phyloP scores from a whole-genome alignment of 64 coral and sea anemone species.

The Dendronephthya gigantea region DNA sequence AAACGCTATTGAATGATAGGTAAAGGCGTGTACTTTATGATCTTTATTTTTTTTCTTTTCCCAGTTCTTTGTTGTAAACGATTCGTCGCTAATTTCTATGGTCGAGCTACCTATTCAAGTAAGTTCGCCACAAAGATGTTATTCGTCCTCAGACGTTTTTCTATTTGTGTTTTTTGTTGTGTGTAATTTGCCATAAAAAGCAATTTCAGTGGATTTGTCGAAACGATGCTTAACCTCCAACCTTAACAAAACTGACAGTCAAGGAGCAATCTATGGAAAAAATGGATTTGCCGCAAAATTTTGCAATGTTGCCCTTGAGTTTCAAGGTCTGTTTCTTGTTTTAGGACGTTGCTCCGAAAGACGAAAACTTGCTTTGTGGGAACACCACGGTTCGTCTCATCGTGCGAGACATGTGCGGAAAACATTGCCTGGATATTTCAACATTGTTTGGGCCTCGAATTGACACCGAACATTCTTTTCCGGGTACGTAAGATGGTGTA shows the following conservation, averaged over 20 bases:
- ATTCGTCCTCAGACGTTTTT: too few species aligned
- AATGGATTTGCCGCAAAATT: too few species aligned
- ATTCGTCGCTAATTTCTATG: conserved; percentile 66
- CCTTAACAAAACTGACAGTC: too few species aligned
- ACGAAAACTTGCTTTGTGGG: neutral
- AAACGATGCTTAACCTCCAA: too few species aligned
- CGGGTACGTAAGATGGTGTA: neutral
- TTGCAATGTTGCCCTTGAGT: too few species aligned
- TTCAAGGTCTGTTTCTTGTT: neutral
- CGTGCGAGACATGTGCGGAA: conserved; percentile 76
- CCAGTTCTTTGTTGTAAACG: conserved; percentile 77
- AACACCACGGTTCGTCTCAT: conserved; percentile 38
- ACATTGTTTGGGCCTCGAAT: conserved; percentile 42
- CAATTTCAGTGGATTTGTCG: too few species aligned
- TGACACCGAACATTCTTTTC: neutral
- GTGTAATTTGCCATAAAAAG: too few species aligned
- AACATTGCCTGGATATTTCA: conserved; percentile 72
- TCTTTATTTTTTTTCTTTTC: neutral
- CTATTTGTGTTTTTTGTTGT: too few species aligned
- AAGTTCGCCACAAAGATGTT: conserved; percentile 6
- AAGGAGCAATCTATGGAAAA: too few species aligned
- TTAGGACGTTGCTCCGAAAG: neutral
- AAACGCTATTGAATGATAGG: too few species aligned
- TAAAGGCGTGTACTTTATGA: too few species aligned
- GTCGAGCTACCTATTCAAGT: conserved; percentile 79